These are phyloP conservation scores for Tylochromis polylepis DNA, from an alignment of 2,113 vertebrate genomes.

Conservation along the genomic window DNA sequence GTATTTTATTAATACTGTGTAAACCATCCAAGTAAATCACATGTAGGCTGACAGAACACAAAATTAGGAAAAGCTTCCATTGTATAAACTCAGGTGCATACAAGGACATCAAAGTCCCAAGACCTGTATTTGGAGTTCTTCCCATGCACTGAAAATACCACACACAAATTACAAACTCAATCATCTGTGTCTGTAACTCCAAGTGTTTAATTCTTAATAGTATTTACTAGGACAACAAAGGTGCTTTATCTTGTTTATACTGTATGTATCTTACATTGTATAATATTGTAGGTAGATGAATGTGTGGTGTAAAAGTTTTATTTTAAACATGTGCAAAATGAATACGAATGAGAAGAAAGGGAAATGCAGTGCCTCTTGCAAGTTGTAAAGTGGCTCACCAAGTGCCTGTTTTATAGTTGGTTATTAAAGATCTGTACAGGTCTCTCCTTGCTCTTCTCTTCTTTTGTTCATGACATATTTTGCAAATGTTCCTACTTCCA, in stretches of 20 bases:
- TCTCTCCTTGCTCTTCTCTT: conserved; percentile 56
- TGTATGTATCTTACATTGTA: conserved; percentile 88
- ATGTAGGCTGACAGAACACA: conserved; percentile 56
- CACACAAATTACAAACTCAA: conserved; percentile 79
- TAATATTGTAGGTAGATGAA: conserved; percentile 86
- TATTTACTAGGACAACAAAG: conserved; percentile 77
- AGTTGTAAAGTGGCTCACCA: conserved; percentile 80
- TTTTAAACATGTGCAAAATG: conserved; percentile 89
- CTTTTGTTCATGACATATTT: conserved; percentile 47
- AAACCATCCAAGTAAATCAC: conserved; percentile 58
- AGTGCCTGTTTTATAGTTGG: conserved; percentile 81
- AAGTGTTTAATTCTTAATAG: conserved; percentile 76
- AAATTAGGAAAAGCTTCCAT: conserved; percentile 62
- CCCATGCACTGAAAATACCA: conserved; percentile 86
- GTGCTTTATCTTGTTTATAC: conserved; percentile 87
- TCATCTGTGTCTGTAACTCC: conserved; percentile 78
- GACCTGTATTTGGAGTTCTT: conserved; percentile 80
- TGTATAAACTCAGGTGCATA: conserved; percentile 85
- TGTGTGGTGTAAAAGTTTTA: conserved; percentile 92
- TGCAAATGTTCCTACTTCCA: conserved; percentile 34
- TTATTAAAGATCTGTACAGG: conserved; percentile 77
- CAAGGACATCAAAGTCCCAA: conserved; percentile 71
- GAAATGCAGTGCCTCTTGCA: conserved; percentile 72
- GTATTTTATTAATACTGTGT: conserved; percentile 67
- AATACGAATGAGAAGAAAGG: conserved; percentile 78